Evolutionary conservation across 2,888 invertebrate genomes (phyloP), one percentile per base, ranked within the genome.

Genomic region (Scaeva pyrastri): DNA sequence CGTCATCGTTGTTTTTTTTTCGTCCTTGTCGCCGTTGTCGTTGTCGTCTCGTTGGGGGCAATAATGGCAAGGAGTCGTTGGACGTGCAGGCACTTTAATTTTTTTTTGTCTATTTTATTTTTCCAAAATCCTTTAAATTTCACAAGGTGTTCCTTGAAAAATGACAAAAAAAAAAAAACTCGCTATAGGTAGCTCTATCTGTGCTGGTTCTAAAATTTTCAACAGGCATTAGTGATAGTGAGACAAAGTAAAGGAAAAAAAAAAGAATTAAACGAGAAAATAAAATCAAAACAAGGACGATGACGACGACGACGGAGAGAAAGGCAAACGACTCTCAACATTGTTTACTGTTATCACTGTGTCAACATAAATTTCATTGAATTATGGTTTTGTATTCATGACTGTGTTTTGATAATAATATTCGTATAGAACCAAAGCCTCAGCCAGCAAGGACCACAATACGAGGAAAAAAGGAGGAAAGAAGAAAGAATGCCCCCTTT

Each of bases 341-440:
- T 60, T 68, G 43, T 52, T 74, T 80, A 80, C 52, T 60, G 66
- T 75, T 50, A 68, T 52, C 56, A 58, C 31, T 68, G 60, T 80
- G 66, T 74, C 74, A 60, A 60, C 60, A 80, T 74, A 68, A 43
- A 72, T 56, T 72, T 56, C n/a, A 60, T 60, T 74, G 75, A 60
- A 68, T 74, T 80, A 68, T 80, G 31, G 11, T 56, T 31, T 56
- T 56, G 31, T 56, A 56, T 56, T 56, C 56, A 56, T 56, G 16
- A 56, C 31, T 16, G 31, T 56, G 11, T 36, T 36, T 12, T 56
- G 16, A 31, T 31, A 31, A 31, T 31, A 31, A 8, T n/a, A n/a
- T n/a, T n/a, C n/a, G n/a, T n/a, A n/a, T n/a, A n/a, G n/a, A n/a
- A n/a, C n/a, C n/a, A n/a, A n/a, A n/a, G n/a, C n/a, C n/a, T n/a